These are phyloP conservation scores for Prolemur simus DNA, from an alignment of 2,113 vertebrate genomes.

Conservation along the genomic window DNA sequence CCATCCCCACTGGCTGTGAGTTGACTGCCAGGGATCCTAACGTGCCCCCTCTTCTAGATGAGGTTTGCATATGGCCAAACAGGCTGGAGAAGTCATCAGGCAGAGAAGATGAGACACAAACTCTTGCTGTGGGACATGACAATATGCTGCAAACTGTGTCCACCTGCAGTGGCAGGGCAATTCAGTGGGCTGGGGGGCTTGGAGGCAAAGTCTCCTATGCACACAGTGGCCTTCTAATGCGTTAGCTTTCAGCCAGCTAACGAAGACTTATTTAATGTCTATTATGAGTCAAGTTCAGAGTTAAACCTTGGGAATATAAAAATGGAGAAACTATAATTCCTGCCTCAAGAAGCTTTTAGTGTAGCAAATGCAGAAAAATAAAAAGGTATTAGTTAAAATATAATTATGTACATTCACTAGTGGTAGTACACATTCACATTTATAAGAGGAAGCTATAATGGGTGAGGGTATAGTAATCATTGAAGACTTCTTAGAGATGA, in stretches of 20 bases:
- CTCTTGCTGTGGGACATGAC: neutral
- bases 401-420: neutral
- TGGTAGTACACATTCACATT: neutral
- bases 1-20: fast-evolving
- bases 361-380: neutral
- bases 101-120: neutral
- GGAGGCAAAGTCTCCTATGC: no score
- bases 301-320: neutral
- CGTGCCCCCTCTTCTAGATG: neutral
- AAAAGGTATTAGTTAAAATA: neutral
- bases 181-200: neutral
- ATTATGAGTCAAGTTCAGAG: neutral
- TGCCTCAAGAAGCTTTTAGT: neutral
- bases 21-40: neutral
- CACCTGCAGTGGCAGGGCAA: neutral
- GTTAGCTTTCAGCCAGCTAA: neutral
- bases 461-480: neutral
- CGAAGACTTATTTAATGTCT: neutral
- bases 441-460: neutral
- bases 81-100: neutral
- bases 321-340: neutral
- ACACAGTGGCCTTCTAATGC: neutral
- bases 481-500: neutral
- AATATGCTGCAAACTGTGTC: neutral
- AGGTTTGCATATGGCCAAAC: neutral